phyloP scores from a whole-genome alignment of 2,888 invertebrate genomes.

The Erpobdella octoculata region DNA sequence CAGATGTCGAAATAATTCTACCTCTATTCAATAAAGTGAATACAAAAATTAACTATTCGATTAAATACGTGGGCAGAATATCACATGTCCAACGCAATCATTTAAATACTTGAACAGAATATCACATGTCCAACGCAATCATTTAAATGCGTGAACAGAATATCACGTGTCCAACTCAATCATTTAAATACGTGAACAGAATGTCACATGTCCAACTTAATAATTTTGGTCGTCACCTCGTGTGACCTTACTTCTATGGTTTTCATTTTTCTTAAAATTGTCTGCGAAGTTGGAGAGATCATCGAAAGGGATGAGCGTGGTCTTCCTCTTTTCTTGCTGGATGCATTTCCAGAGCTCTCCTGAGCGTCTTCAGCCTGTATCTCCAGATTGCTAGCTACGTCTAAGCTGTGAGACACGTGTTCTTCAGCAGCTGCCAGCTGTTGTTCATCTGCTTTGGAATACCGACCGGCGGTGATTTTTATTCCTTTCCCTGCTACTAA shows the following conservation, averaged over 20 bases:
- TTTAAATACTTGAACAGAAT: too few relatives aligned
- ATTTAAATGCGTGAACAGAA: too few relatives aligned
- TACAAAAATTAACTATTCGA: too few relatives aligned
- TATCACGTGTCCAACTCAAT: too few relatives aligned
- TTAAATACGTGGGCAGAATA: too few relatives aligned
- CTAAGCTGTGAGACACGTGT: background rate
- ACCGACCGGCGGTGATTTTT: background rate
- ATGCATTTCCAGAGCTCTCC: background rate
- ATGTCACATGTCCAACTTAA: constrained; percentile 3
- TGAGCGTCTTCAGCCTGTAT: background rate
- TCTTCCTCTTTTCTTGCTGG: background rate
- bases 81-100: too few relatives aligned
- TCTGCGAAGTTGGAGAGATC: background rate
- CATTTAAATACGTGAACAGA: too few relatives aligned
- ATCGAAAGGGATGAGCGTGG: background rate
- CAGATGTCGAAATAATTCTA: too few relatives aligned
- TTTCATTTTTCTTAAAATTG: background rate
- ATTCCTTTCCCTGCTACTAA: background rate
- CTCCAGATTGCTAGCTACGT: background rate
- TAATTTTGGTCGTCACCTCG: background rate
- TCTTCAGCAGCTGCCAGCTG: background rate
- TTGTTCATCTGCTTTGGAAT: background rate
- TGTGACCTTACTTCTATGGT: background rate
- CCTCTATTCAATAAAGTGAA: too few relatives aligned
- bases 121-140: too few relatives aligned